Evolutionary conservation across 2,113 vertebrate species (phyloP).

Genomic region (Carassius carassius): DNA sequence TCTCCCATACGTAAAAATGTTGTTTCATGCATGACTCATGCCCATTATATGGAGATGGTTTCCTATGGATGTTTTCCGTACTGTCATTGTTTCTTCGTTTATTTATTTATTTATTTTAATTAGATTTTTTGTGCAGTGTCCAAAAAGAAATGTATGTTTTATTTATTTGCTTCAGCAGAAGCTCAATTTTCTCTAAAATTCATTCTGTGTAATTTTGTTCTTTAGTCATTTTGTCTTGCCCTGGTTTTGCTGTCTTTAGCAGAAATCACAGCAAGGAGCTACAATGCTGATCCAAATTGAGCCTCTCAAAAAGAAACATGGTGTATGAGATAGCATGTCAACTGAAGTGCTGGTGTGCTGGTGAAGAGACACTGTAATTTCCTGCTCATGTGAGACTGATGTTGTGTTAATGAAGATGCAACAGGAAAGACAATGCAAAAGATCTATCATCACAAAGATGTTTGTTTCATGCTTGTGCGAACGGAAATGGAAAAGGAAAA

Average conservation of each 20-base stretch:
- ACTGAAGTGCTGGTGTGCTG: conserved; percentile 74
- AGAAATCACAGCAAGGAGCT: conserved; percentile 56
- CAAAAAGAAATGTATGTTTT: not conserved
- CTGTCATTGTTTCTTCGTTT: not conserved
- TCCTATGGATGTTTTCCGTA: not conserved
- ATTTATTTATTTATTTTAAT: too few species aligned
- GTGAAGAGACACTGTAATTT: conserved; percentile 73
- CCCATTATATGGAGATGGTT: conserved; percentile 17
- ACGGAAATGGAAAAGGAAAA: not conserved
- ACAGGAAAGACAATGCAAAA: conserved; percentile 55
- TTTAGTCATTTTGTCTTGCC: conserved; percentile 26
- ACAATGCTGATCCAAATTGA: conserved; percentile 55
- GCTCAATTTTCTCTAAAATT: not conserved
- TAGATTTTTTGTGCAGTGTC: not conserved
- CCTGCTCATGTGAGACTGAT: conserved; percentile 60
- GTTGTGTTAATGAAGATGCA: conserved; percentile 65
- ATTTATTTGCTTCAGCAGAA: not conserved
- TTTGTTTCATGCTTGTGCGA: not conserved
- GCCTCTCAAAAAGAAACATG: conserved; percentile 67
- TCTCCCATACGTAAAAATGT: conserved; percentile 11
- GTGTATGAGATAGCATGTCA: conserved; percentile 70
- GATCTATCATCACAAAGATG: not conserved
- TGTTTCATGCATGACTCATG: conserved; percentile 44
- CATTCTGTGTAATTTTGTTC: not conserved
- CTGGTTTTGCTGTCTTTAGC: conserved; percentile 62